Evolutionary conservation across 92 coral and sea anemone genomes (phyloP).

Genomic region (Parazoanthus swiftii): DNA sequence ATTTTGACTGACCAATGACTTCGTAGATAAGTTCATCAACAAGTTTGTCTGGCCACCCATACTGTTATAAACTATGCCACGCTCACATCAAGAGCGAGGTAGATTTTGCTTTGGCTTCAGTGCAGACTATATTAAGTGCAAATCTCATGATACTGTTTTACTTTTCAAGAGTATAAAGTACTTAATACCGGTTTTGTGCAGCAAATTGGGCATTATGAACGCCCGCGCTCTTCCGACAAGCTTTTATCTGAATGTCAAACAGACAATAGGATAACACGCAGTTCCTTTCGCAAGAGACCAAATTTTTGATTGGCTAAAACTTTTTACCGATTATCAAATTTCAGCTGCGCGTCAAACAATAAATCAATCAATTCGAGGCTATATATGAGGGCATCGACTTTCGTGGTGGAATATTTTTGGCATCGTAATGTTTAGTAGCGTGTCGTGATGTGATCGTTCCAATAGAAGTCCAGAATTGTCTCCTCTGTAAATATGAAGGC

Average conservation of each 20-base stretch:
- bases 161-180: slow-evolving; percentile 19
- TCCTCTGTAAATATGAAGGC: slow-evolving; percentile 14
- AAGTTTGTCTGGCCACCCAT: slow-evolving; percentile 36
- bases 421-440: slow-evolving; percentile 3
- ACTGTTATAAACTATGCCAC: neutral
- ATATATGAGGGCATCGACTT: slow-evolving; percentile 85
- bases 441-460: slow-evolving; percentile 40
- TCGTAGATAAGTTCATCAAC: slow-evolving; percentile 28
- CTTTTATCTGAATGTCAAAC: neutral
- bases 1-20: slow-evolving; percentile 24
- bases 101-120: neutral
- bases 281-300: slow-evolving; percentile 28
- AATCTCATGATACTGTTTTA: neutral
- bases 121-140: neutral
- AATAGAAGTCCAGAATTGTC: neutral
- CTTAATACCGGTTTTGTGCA: neutral
- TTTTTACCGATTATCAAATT: slow-evolving; percentile 60
- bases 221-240: slow-evolving; percentile 13
- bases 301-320: slow-evolving; percentile 26
- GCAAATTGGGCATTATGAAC: neutral
- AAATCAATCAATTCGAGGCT: slow-evolving; percentile 70
- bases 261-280: slow-evolving; percentile 31
- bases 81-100: neutral
- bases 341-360: slow-evolving; percentile 76
- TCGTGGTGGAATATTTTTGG: slow-evolving; percentile 40